Percentiles rank a stretch among this genome's conserved stretches.
Evolutionary conservation across 2,888 invertebrate species (phyloP).

Genomic region (Leistus spinibarbis): DNA sequence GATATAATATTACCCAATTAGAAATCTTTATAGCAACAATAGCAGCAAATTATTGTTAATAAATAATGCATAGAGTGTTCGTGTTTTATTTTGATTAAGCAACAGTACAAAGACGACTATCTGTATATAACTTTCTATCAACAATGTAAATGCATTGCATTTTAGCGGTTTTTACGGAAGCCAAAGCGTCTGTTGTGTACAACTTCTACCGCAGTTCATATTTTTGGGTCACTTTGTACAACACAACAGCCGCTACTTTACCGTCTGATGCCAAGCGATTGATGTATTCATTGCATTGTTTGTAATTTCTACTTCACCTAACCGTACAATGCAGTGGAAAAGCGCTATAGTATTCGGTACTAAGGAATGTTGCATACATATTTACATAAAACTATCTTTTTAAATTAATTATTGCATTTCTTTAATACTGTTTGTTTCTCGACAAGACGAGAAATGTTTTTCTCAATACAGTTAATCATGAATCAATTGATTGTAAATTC

Average conservation of each 20-base stretch:
- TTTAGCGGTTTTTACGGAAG: background rate
- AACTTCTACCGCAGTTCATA: background rate
- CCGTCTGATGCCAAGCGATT: background rate
- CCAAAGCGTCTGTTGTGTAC: no score
- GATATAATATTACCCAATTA: background rate
- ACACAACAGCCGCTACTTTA: background rate
- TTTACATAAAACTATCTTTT: no score
- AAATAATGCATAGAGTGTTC: background rate
- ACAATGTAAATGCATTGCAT: background rate
- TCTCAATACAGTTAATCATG: no score
- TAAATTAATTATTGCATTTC: no score
- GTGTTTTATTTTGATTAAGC: background rate
- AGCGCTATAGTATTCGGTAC: no score
- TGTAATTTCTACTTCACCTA: no score
- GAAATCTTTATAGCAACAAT: background rate
- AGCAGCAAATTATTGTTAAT: background rate
- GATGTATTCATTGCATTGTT: background rate
- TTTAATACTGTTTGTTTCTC: no score
- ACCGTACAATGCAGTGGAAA: no score
- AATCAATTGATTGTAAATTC: no score
- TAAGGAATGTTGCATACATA: no score
- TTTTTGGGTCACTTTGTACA: background rate
- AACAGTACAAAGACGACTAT: background rate
- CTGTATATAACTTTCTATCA: background rate
- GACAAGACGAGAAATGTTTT: no score